Evolutionary conservation across 1,140 invertebrate genomes (phyloP), one percentile per base, ranked within the genome.

Genomic region (Ceratosolen fusciceps): DNA sequence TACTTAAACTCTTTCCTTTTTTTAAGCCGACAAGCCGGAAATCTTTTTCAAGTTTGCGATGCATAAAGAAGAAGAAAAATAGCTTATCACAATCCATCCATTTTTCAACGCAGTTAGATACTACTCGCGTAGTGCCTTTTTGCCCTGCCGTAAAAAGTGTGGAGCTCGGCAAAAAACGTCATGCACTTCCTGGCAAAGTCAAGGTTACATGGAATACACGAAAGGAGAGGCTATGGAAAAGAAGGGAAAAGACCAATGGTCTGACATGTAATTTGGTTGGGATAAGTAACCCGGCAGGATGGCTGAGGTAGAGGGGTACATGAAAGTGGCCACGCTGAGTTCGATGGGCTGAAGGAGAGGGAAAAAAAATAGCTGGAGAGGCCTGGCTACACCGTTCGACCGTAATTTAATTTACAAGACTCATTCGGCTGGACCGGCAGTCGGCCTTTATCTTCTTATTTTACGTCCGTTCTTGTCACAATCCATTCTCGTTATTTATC

Each of bases 1-100:
- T 16, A 26, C 26, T 54, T 8, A 19, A 31, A 72, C 52, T 7
- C 9, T n/a, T 16, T 54, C n/a, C 47, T 43, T 70, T 49, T 70
- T 49, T 70, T 70, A 12, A 49, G 5, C 37, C 26, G 67, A 16
- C 52, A 39, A 26, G 34, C 47, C 31, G 49, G 70, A 72, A 56
- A 52, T 10, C 19, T 58, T 58, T 73, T 73, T 26, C 47, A 72
- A 54, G 68, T 47, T 34, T 12, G 34, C 52, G 52, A 16, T 24
- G 10, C 58, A 75, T 29, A 34, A 31, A 60, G 56, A 60, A 2
- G 7, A 29, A 60, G 21, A 72, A 12, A 72, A 34, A 72, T 54
- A 72, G 19, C 47, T 24, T 72, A 54, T 65, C 43, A 29, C 56
- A 34, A 75, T 68, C 49, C 29, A 77, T 68, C 74, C 74, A 68